Evolutionary conservation across 2,113 vertebrate species (phyloP), one percentile per base, ranked within the genome.

Genomic region (Misgurnus anguillicaudatus): DNA sequence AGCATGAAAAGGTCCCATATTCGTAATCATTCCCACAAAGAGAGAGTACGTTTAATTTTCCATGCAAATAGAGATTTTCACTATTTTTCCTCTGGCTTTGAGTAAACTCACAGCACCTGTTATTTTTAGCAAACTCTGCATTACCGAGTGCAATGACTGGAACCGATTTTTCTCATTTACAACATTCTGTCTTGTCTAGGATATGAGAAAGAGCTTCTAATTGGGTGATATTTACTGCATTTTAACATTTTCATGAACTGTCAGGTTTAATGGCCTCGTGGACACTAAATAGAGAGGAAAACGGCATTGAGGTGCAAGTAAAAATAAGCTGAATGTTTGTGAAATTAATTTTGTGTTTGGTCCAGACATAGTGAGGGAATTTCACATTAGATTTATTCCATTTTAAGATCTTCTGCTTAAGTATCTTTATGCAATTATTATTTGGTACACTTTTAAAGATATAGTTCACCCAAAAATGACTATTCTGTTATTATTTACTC

Each of bases 111-210:
- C 51, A 58, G 70, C 38, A 60, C n/a, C 13, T 72, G 53, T 11
- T 58, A 42, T 24, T 72, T 58, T 42, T 73, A 39, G 68, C 48
- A 57, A 71, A 57, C 31, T 57, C 31, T 71, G 51, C 68, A 58
- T 58, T 72, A 21, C 17, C 41, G 55, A 57, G 51, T 41, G 11
- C 11, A 41, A 11, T 14, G 53, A 36, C 53, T 58, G 55, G 36
- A 73, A 60, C 70, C 58, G 53, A 73, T 73, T 73, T 73, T 19
- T 73, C 53, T 58, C 53, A 60, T 73, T 73, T 60, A 73, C 38
- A 60, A 60, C 53, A 16, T 11, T 58, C 38, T 72, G 70, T 60
- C 53, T 58, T 42, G 53, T 73, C 70, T 73, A 19, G n/a, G 38
- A 42, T 24, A 55, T 1, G 38, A 36, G 19, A 58, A 58, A 73